Percentiles rank a stretch among this genome's conserved stretches.
Conservation (phyloP, 2,888 invertebrate species). For the Acronicta leporina region DNA sequence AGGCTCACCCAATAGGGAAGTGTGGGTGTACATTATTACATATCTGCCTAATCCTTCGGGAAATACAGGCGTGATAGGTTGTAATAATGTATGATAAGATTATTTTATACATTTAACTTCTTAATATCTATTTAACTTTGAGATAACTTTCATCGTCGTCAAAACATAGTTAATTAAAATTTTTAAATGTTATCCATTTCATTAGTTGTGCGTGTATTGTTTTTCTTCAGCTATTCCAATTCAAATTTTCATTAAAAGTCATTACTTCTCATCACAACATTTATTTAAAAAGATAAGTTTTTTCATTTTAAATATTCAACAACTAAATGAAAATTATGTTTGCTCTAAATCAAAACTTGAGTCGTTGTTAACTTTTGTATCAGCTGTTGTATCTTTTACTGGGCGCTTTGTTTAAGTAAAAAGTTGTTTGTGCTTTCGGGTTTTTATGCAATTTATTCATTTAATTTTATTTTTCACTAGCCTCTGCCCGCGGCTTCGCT, state of each 20-base stretch:
- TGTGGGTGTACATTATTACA: no score
- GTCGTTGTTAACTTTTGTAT: conserved; percentile 28
- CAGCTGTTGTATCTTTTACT: conserved; percentile 30
- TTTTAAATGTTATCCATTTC: conserved; percentile 8
- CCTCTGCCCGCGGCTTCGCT: no score
- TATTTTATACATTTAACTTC: no score
- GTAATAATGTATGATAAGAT: no score
- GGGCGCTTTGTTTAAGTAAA: conserved; percentile 22
- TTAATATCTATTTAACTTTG: neutral
- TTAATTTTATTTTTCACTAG: neutral
- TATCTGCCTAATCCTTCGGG: no score
- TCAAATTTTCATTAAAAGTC: conserved; percentile 17
- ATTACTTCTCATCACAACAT: conserved; percentile 15
- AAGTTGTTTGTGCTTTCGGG: conserved; percentile 17
- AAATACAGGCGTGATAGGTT: no score
- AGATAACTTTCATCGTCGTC: neutral
- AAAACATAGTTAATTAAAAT: conserved; percentile 7
- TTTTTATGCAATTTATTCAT: conserved; percentile 4
- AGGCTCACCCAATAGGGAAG: no score
- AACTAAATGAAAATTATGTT: conserved; percentile 24
- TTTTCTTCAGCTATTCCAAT: conserved; percentile 8
- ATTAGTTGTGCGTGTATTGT: conserved; percentile 4
- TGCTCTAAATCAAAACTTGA: conserved; percentile 37
- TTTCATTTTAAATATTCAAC: conserved; percentile 24
- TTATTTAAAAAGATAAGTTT: conserved; percentile 17